These are phyloP conservation scores for Hirundo rustica DNA, from an alignment of 2,797 vertebrate species.

Conservation along the genomic window DNA sequence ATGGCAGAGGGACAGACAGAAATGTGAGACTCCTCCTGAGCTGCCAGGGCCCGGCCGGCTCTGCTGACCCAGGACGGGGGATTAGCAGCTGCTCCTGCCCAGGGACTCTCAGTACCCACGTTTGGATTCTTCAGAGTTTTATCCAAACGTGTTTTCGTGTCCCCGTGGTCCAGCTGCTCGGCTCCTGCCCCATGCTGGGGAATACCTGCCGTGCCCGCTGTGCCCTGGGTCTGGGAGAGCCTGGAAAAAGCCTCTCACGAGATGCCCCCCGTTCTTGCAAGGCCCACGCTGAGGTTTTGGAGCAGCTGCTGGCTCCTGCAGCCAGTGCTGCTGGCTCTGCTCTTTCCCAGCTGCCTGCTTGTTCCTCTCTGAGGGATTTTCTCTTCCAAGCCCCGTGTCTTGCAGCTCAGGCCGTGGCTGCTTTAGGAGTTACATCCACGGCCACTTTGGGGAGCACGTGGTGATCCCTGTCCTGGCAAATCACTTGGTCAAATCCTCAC, in stretches of 20 bases:
- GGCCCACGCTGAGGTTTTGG: neutral
- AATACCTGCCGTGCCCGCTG: neutral
- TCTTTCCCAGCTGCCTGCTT: neutral
- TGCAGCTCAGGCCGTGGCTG: neutral
- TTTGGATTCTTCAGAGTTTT: neutral
- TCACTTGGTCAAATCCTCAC: neutral
- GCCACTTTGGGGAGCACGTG: neutral
- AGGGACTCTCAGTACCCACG: neutral
- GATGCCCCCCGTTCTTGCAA: neutral
- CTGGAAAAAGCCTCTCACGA: neutral
- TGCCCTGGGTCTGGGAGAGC: neutral
- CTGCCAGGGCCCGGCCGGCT: neutral
- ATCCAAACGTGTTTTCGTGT: neutral
- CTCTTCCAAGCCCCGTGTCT: neutral
- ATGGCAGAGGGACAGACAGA: neutral
- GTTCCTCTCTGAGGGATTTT: neutral
- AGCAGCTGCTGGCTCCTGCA: constrained; percentile 7
- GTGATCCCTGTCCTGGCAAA: neutral
- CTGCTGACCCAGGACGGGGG: neutral
- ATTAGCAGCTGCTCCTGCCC: neutral
- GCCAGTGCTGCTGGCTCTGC: neutral
- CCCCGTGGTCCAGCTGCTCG: neutral
- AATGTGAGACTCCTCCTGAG: neutral
- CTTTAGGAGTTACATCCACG: neutral
- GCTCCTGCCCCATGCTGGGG: neutral